These are phyloP conservation scores for Solea senegalensis DNA, from an alignment of 2,113 vertebrate genomes.

Conservation along the genomic window DNA sequence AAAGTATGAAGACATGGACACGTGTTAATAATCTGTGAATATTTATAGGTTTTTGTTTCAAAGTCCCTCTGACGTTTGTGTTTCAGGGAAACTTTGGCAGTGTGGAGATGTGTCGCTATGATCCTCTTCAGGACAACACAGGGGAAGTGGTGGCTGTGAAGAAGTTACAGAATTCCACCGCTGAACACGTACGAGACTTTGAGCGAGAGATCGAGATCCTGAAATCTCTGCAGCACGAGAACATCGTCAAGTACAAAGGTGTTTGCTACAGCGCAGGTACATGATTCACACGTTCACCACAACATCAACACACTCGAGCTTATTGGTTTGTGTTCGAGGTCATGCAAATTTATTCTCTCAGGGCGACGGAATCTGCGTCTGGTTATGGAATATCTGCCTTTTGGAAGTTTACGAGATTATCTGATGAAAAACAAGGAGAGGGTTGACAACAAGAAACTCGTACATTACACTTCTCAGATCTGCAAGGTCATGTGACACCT, in stretches of 20 bases:
- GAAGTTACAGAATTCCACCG: slow-evolving; percentile 95
- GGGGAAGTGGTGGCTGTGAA: slow-evolving; percentile 98
- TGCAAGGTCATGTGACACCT: slow-evolving; percentile 84
- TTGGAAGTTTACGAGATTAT: slow-evolving; percentile 96
- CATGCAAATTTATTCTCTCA: slow-evolving; percentile 31
- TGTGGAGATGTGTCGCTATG: slow-evolving; percentile 98
- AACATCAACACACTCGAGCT: background rate
- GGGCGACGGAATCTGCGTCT: slow-evolving; percentile 93
- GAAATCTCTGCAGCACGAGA: slow-evolving; percentile 96
- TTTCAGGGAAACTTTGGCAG: slow-evolving; percentile 96
- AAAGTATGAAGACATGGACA: slow-evolving; percentile 80
- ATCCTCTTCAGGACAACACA: slow-evolving; percentile 95
- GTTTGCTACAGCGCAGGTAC: slow-evolving; percentile 95
- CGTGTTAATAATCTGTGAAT: background rate
- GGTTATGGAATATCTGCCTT: slow-evolving; percentile 98
- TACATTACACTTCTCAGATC: slow-evolving; percentile 94
- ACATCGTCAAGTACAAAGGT: slow-evolving; percentile 98
- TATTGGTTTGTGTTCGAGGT: background rate
- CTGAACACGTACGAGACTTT: slow-evolving; percentile 94
- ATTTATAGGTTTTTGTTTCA: background rate
- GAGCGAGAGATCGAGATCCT: slow-evolving; percentile 98
- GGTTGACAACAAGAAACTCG: slow-evolving; percentile 92
- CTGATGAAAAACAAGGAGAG: slow-evolving; percentile 94
- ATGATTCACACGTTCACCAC: too few species aligned
- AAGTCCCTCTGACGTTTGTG: background rate